A percentile compares a stretch with the other conserved stretches of the same genome.
Conservation (phyloP, 2,888 invertebrate species). For the Drosophila prolongata region DNA sequence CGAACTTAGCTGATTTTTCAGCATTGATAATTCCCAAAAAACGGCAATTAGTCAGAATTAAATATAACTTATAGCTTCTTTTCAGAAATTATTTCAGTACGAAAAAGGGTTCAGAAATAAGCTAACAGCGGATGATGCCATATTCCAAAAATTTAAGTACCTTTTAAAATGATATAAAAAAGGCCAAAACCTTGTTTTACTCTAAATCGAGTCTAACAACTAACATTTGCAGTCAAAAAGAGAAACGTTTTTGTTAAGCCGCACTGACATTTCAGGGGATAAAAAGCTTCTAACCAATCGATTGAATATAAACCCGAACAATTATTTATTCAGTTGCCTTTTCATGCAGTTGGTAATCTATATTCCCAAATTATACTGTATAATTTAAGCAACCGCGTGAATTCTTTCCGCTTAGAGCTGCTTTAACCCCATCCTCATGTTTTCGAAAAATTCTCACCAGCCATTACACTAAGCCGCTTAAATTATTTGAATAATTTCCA, state of each 20-base stretch:
- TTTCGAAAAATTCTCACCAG: conserved; percentile 39
- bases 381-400: conserved; percentile 55
- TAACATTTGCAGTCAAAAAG: too few species aligned
- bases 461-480: conserved; percentile 76
- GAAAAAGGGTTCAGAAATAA: too few species aligned
- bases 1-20: too few species aligned
- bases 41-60: too few species aligned
- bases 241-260: background rate
- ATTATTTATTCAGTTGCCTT: conserved; percentile 11
- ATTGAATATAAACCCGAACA: conserved; percentile 4
- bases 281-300: background rate
- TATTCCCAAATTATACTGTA: conserved; percentile 48
- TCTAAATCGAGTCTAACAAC: too few species aligned
- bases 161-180: too few species aligned
- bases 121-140: too few species aligned
- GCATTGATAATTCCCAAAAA: too few species aligned
- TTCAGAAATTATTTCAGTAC: too few species aligned
- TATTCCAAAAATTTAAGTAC: too few species aligned
- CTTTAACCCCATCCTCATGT: conserved; percentile 8
- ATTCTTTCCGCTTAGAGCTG: conserved; percentile 34
- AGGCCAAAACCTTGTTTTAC: too few species aligned
- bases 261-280: background rate
- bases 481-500: conserved; percentile 61
- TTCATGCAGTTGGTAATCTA: conserved; percentile 41
- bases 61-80: too few species aligned